phyloP scores from a whole-genome alignment of 2,113 vertebrate genomes.

The Struthio camelus region DNA sequence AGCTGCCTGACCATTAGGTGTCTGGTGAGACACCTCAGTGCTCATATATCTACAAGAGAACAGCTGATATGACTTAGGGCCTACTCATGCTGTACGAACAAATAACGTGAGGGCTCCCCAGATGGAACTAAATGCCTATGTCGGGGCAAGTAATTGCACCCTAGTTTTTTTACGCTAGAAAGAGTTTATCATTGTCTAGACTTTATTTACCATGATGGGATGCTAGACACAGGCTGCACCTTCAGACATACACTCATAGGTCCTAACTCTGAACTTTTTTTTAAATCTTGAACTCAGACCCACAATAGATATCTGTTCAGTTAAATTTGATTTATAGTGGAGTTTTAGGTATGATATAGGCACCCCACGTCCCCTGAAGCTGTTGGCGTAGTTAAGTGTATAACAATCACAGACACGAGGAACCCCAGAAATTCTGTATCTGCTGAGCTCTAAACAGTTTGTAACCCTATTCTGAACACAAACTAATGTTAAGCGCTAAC shows the following conservation, averaged over 20 bases:
- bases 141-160: background rate
- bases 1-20: fast-evolving
- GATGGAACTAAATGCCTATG: background rate
- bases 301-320: background rate
- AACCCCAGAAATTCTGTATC: background rate
- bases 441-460: background rate
- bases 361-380: background rate
- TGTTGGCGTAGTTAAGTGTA: background rate
- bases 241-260: background rate
- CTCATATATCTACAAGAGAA: background rate
- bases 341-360: background rate
- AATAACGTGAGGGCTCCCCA: background rate
- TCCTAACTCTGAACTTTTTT: background rate
- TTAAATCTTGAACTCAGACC: background rate
- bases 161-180: background rate
- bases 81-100: background rate
- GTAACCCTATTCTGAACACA: background rate
- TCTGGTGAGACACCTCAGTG: background rate
- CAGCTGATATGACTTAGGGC: background rate
- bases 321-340: background rate
- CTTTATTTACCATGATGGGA: background rate
- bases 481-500: slow-evolving; percentile 14
- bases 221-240: background rate
- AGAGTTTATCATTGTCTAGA: fast-evolving
- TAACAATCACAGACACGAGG: background rate